A percentile compares a stretch with the other conserved stretches of the same genome.
Evolutionary conservation across 1,140 invertebrate species (phyloP).

Genomic region (Nomia melanderi): DNA sequence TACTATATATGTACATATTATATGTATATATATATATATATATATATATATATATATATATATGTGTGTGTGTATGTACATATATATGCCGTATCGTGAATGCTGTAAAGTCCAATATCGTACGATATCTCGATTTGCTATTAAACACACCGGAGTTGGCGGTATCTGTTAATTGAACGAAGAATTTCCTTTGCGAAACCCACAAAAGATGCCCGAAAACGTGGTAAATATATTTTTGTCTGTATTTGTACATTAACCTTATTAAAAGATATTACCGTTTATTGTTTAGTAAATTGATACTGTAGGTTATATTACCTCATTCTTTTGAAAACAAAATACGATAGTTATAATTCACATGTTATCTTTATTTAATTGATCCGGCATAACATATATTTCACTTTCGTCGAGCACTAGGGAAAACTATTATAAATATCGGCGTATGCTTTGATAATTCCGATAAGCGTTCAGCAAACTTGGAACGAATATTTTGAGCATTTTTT

Average conservation of each 20-base stretch:
- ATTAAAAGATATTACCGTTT: not conserved
- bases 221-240: conserved; percentile 60
- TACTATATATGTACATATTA: too few relatives aligned
- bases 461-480: not conserved
- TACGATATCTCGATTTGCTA: conserved; percentile 26
- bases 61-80: too few relatives aligned
- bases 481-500: not conserved
- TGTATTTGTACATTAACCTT: not conserved
- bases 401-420: not conserved
- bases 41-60: too few relatives aligned
- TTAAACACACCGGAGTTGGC: conserved; percentile 26
- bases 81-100: not conserved
- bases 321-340: conserved; percentile 29
- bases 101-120: conserved; percentile 16
- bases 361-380: conserved; percentile 12
- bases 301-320: conserved; percentile 50
- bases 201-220: conserved; percentile 67
- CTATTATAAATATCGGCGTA: not conserved
- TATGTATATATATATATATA: too few relatives aligned
- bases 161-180: conserved; percentile 8
- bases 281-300: not conserved
- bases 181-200: not conserved
- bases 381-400: conserved; percentile 7
- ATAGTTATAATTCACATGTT: not conserved
- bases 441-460: not conserved